Evolutionary conservation across 2,113 vertebrate species (phyloP), one percentile per base, ranked within the genome.

Genomic region (Podarcis muralis): DNA sequence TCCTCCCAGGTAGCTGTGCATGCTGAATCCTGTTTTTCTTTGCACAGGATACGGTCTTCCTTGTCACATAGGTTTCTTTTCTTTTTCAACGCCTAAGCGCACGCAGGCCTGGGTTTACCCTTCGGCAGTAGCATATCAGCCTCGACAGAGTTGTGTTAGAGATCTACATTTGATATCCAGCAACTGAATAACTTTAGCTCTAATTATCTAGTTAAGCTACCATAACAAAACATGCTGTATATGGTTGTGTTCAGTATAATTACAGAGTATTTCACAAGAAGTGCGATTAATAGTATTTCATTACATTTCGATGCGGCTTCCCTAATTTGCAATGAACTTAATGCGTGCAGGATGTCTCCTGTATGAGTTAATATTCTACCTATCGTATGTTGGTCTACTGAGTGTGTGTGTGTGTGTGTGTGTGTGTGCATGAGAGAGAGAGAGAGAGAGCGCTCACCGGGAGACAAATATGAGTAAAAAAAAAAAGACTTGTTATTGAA

Each of bases 201-300:
- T 95, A 95, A 95, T 95, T 95, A 91, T 88, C 84, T 94, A 95
- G 89, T 95, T 95, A 96, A 95, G 95, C 94, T 93, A 94, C 94
- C 95, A 96, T 95, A 96, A 95, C 95, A 94, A 95, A 95, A 89
- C 94, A 91, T 20, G 89, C 89, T 68, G 32, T 82, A 86, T 88
- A 92, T 3, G 72, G 89, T 92, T 94, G 90, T 90, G 93, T 92
- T 85, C 4, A 0, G 88, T 72, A 5, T 94, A 95, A 95, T 95
- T 95, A 94, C 18, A 6, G 91, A 91, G 88, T 90, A 90, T 93
- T 94, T 78, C 93, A 93, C 90, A 65, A 0, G 25, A 93, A 95
- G 89, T 92, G 59, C 16, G 83, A 78, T 79, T 95, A 94, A 93
- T 86, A 90, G 62, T 53, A 81, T 89, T 91, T 92, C 75, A 81